A percentile compares a stretch with the other conserved stretches of the same genome.
These are phyloP conservation scores for Pogona vitticeps DNA, from an alignment of 2,113 vertebrate species.

Conservation along the genomic window DNA sequence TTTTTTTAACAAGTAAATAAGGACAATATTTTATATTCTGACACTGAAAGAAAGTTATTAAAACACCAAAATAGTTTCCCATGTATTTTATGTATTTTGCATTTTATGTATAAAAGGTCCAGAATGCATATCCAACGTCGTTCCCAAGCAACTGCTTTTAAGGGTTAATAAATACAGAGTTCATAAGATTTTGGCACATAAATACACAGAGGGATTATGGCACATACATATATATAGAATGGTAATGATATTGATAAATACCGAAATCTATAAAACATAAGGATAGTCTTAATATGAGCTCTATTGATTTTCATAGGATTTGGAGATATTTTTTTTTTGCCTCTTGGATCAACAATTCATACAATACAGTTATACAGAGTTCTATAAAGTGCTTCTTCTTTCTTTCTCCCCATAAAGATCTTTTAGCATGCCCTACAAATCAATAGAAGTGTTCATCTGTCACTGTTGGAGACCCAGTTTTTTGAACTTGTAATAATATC, in stretches of 20 bases:
- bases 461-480: slow-evolving; percentile 42
- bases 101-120: neutral
- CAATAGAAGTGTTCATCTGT: slow-evolving; percentile 38
- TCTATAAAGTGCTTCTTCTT: neutral
- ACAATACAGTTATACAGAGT: neutral
- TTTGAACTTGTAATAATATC: slow-evolving; percentile 53
- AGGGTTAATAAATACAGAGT: neutral
- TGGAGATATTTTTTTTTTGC: neutral
- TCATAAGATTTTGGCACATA: neutral
- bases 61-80: slow-evolving; percentile 7
- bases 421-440: slow-evolving; percentile 29
- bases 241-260: no score
- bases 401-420: neutral
- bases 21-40: neutral
- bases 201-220: no score
- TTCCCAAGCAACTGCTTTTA: neutral
- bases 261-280: neutral
- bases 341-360: neutral
- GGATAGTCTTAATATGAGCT: neutral
- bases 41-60: slow-evolving; percentile 11
- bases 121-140: neutral
- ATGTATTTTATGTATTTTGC: no score
- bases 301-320: neutral
- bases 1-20: neutral
- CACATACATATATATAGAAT: no score